Conservation (phyloP, 2,797 vertebrate species). For the Yasuhikotakia modesta region DNA sequence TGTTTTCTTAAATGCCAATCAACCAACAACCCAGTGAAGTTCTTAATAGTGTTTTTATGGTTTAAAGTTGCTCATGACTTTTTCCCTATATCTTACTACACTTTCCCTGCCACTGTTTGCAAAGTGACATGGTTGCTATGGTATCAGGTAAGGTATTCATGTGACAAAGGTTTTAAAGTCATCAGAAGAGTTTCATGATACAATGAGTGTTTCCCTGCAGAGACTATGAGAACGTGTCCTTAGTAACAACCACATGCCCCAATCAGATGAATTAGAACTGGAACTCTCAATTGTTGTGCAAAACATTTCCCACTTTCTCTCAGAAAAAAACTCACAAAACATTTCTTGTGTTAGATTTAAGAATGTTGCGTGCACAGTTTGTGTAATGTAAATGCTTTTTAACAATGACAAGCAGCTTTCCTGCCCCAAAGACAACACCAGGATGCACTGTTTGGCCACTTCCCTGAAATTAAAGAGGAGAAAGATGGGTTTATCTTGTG, state of each 20-base stretch:
- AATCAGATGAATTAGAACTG: conserved; percentile 64
- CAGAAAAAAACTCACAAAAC: conserved; percentile 15
- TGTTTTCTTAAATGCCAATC: too few species aligned
- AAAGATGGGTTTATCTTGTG: conserved; percentile 12
- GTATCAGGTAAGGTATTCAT: conserved; percentile 70
- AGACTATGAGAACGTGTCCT: conserved; percentile 67
- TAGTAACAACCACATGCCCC: conserved; percentile 64
- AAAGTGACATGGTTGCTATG: conserved; percentile 64
- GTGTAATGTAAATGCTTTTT: background rate
- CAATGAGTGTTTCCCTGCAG: conserved; percentile 68
- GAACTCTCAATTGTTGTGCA: conserved; percentile 35
- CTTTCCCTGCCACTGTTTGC: conserved; percentile 20
- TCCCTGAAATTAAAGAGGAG: conserved; percentile 8
- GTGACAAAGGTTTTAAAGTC: conserved; percentile 77
- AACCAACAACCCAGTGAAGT: background rate
- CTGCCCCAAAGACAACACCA: background rate
- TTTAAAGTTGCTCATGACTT: background rate
- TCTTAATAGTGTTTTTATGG: too few species aligned
- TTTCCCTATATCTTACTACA: conserved; percentile 50
- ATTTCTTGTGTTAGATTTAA: background rate
- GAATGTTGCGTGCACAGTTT: background rate
- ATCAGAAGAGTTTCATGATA: conserved; percentile 69
- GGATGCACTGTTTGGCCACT: background rate
- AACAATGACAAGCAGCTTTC: background rate
- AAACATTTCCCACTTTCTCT: conserved; percentile 39